These are phyloP conservation scores for Ornithoptera alexandrae DNA, from an alignment of 2,888 invertebrate species.

Conservation along the genomic window DNA sequence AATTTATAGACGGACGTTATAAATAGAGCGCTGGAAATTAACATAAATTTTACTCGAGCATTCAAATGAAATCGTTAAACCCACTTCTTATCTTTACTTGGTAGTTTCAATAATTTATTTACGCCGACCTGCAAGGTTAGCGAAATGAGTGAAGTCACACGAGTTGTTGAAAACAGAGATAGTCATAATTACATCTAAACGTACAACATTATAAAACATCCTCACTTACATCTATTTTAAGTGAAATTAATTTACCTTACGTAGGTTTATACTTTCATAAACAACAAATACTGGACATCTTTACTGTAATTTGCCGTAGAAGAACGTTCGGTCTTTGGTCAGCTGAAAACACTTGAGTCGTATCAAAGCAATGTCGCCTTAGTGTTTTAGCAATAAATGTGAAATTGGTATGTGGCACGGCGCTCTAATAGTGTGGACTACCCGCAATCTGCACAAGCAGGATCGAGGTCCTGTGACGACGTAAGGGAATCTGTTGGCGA, in stretches of 20 bases:
- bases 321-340: conserved; percentile 51
- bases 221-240: conserved; percentile 44
- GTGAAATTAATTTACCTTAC: conserved; percentile 64
- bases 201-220: not conserved
- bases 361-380: conserved; percentile 52
- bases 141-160: conserved; percentile 8
- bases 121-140: conserved; percentile 22
- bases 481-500: conserved; percentile 35
- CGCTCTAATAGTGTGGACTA: conserved; percentile 57
- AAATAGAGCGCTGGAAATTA: conserved; percentile 26
- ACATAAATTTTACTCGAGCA: conserved; percentile 22
- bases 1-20: conserved; percentile 26
- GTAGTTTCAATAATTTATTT: conserved; percentile 28
- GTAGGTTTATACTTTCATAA: conserved; percentile 61
- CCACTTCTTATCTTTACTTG: conserved; percentile 27
- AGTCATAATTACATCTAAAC: conserved; percentile 8
- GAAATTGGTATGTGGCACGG: conserved; percentile 55
- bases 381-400: conserved; percentile 61
- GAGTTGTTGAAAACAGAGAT: conserved; percentile 32
- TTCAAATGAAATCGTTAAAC: conserved; percentile 25
- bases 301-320: conserved; percentile 64
- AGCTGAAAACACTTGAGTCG: conserved; percentile 49
- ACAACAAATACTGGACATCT: conserved; percentile 64
- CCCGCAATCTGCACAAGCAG: conserved; percentile 72
- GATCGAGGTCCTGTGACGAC: conserved; percentile 64